Evolutionary conservation across 92 coral and sea anemone species (phyloP), one percentile per base, ranked within the genome.

Genomic region (Palythoa grandis): DNA sequence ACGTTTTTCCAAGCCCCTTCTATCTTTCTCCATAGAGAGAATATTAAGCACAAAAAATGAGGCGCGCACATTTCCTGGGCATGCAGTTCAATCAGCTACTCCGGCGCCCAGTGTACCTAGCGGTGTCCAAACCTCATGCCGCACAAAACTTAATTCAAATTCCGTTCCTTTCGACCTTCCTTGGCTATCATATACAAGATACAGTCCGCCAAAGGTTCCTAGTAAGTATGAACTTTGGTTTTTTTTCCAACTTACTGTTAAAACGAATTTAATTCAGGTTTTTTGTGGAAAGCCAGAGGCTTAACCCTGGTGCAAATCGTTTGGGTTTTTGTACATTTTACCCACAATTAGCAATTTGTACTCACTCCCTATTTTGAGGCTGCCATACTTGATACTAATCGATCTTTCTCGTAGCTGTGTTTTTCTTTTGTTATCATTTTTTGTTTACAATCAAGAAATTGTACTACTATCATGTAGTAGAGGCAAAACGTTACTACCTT

Each of bases 121-220:
- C 58, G 38, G 52, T 16, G 19, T n/a, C 24, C 86, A 86, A 39
- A 47, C 60, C 74, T 52, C 86, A 57, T 50, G 74, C 13, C 57
- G 57, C n/a, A 56, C 38, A 52, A 86, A 5, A 15, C 7, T 11
- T 10, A 57, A 60, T 50, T 13, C 40, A 40, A 40, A 23, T 11
- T 12, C 74, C 20, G 15, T 24, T 35, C 65, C 79, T 50, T 22
- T 86, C 50, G 86, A 88, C 22, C 88, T 94, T 14, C 96, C 96
- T 25, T 97, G 99, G 99, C 79, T 97, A 50, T 77, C 93, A 17
- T 97, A 91, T 70, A 91, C 99, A 15, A 91, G 99, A 67, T 97
- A 97, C 83, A 91, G 93, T 39, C 99, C 99, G 63, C 99, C 99
- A 5, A 97, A 95, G 74, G 89, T 97, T 37, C 99, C 99, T 61